phyloP scores from a whole-genome alignment of 2,888 invertebrate species.

The Mechanitis messenoides region DNA sequence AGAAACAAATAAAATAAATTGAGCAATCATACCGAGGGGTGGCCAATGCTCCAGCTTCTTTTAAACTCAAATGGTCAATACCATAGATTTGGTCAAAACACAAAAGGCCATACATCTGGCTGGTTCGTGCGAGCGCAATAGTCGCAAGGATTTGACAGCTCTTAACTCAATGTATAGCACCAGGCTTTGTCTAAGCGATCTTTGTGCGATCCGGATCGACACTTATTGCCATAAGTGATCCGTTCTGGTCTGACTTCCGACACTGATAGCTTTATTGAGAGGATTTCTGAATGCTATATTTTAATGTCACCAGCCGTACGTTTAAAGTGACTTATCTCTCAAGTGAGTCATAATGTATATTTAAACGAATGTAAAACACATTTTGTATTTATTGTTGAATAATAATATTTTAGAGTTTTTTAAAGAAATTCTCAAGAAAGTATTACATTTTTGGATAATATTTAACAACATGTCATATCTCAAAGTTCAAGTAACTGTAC shows the following conservation, averaged over 20 bases:
- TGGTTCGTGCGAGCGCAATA: slow-evolving; percentile 63
- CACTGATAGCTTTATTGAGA: slow-evolving; percentile 16
- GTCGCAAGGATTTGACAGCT: slow-evolving; percentile 63
- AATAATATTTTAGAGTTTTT: too few relatives aligned
- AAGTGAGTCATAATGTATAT: too few relatives aligned
- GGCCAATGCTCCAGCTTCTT: slow-evolving; percentile 23
- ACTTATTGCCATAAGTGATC: slow-evolving; percentile 22
- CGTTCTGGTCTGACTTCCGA: slow-evolving; percentile 20
- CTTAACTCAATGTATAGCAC: slow-evolving; percentile 52
- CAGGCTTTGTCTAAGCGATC: slow-evolving; percentile 60
- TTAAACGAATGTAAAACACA: too few relatives aligned
- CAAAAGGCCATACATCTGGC: slow-evolving; percentile 61
- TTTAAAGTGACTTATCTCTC: too few relatives aligned
- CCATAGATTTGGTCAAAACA: slow-evolving; percentile 39
- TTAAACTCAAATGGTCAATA: slow-evolving; percentile 43
- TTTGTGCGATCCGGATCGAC: slow-evolving; percentile 37
- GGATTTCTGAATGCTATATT: slow-evolving; percentile 4
- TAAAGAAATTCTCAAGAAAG: too few relatives aligned
- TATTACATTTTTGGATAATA: too few relatives aligned
- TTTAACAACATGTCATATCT: too few relatives aligned
- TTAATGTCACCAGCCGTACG: not conserved
- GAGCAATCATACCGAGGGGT: not conserved
- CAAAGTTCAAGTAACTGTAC: not conserved
- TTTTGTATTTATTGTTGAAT: too few relatives aligned
- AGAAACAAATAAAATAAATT: not conserved